Base-by-base conservation (phyloP, 2,888 invertebrate genomes). In the Erynnis tages region DNA sequence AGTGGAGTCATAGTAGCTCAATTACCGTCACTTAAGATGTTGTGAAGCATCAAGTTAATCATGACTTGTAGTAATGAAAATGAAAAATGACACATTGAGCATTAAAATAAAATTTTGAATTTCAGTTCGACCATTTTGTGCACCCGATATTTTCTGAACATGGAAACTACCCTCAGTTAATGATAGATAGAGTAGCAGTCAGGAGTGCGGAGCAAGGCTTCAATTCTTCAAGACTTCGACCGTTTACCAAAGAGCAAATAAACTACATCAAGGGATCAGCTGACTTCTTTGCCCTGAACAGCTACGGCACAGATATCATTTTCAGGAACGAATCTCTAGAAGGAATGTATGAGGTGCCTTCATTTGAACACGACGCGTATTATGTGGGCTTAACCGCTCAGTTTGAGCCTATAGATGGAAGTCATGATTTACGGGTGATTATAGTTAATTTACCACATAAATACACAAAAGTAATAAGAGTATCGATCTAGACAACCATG, bases 81-180 rank as follows among this genome's bases (percentile, higher is more conserved):
- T n/a, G n/a, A n/a, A n/a, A n/a, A n/a, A n/a, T n/a, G n/a, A n/a
- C n/a, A n/a, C n/a, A n/a, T n/a, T n/a, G n/a, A n/a, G n/a, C n/a
- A n/a, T n/a, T n/a, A 16, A 11, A 11, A 34, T 3, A 2, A 16
- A 34, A 8, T 19, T 19, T 21, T 37, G 1, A 16, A 43, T 84
- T 76, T 54, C 63, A 87, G 83, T 69, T 87, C 40, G 91, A 91
- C 13, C 90, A 91, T 89, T 91, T 90, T 60, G 79, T 84, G 0
- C 83, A 93, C 76, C 92, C 93, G 1, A 90, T 93, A 40, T 91
- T 91, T 63, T 82, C 87, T 0, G 73, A 77, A 57, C 66, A 77
- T 1, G 92, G 93, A 4, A 91, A 92, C 67, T 93, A 91, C 70
- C 93, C 93, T 1, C 73, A 82, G 60, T 66, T 90, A 0, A 91